A percentile compares a stretch with the other conserved stretches of the same genome.
phyloP scores from a whole-genome alignment of 1,140 invertebrate species.

The Venustaconcha ellipsiformis region DNA sequence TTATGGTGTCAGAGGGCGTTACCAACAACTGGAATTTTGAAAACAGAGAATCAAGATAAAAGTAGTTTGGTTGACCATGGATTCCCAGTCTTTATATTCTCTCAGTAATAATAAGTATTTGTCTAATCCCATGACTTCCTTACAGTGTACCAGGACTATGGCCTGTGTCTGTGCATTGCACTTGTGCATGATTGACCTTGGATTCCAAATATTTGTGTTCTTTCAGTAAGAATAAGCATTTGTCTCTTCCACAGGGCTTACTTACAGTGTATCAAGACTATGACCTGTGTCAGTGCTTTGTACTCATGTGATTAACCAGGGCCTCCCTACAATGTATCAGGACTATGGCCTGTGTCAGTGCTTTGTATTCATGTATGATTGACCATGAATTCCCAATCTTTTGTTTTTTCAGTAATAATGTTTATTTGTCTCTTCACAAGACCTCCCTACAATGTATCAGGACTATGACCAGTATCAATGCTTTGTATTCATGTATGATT shows the following conservation, averaged over 20 bases:
- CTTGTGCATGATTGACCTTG: slow-evolving; percentile 28
- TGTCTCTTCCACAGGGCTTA: slow-evolving; percentile 72
- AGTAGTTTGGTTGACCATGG: not conserved
- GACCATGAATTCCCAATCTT: not conserved
- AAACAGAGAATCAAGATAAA: too few species aligned
- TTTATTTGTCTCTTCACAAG: slow-evolving; percentile 64
- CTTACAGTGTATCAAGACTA: slow-evolving; percentile 85
- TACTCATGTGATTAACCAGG: slow-evolving; percentile 64
- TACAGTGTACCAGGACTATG: slow-evolving; percentile 86
- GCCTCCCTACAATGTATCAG: slow-evolving; percentile 86
- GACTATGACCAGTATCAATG: slow-evolving; percentile 79
- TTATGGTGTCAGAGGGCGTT: too few species aligned
- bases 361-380: slow-evolving; percentile 71
- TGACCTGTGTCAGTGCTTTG: slow-evolving; percentile 78
- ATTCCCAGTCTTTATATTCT: slow-evolving; percentile 10
- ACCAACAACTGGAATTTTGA: too few species aligned
- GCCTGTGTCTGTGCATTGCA: slow-evolving; percentile 78
- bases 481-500: slow-evolving; percentile 71
- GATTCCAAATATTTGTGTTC: slow-evolving; percentile 8
- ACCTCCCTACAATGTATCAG: slow-evolving; percentile 84
- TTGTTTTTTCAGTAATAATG: slow-evolving; percentile 5
- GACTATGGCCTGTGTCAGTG: slow-evolving; percentile 79
- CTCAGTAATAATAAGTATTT: too few species aligned
- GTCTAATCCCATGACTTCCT: slow-evolving; percentile 73
- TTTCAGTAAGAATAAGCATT: too few species aligned